Evolutionary conservation across 2,113 vertebrate genomes (phyloP).

Genomic region (Uria aalge): DNA sequence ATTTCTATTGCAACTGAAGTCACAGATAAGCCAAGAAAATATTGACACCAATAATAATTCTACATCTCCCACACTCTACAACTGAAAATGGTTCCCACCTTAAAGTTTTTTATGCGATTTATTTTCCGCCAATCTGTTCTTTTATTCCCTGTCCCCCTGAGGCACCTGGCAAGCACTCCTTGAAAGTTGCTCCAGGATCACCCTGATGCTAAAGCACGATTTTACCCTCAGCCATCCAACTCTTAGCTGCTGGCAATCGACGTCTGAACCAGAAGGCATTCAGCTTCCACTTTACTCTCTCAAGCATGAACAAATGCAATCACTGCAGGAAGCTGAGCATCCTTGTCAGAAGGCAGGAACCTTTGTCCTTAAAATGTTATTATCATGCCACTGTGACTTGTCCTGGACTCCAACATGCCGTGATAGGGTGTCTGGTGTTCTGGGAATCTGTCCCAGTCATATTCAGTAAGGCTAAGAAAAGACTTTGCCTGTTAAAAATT

Average conservation of each 20-base stretch:
- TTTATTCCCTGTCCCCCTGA: background rate
- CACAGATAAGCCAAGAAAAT: background rate
- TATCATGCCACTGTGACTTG: background rate
- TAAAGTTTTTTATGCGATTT: background rate
- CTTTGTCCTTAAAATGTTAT: background rate
- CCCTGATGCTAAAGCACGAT: background rate
- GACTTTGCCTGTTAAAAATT: accelerated
- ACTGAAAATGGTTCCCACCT: background rate
- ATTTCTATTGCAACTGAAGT: background rate
- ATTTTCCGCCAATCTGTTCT: background rate
- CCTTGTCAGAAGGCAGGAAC: background rate
- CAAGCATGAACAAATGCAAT: background rate
- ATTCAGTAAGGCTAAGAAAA: background rate
- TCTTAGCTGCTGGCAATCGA: background rate
- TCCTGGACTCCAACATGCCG: background rate
- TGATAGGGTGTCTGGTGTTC: background rate
- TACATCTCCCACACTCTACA: background rate
- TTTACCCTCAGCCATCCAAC: background rate
- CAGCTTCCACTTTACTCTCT: background rate
- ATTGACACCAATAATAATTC: background rate
- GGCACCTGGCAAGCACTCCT: background rate
- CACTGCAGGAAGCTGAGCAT: background rate
- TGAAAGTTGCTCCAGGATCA: background rate
- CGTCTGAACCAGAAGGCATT: background rate
- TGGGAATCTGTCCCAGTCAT: background rate